Percentiles rank a stretch among this genome's conserved stretches.
These are phyloP conservation scores for Malurus splendens DNA, from an alignment of 2,797 vertebrate genomes.

Conservation along the genomic window DNA sequence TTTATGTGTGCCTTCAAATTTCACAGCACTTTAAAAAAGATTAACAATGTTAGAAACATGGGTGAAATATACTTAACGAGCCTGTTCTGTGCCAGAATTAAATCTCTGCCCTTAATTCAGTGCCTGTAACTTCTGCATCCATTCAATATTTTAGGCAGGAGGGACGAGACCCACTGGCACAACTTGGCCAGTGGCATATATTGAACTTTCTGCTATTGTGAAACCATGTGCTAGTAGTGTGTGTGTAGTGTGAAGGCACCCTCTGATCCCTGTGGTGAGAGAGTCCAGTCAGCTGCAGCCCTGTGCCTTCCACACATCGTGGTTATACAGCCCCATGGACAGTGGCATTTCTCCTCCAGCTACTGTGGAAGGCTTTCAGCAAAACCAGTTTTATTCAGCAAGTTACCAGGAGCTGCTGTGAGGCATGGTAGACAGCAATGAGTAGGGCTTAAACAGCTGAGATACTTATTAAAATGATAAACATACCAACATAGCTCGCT, in stretches of 20 bases:
- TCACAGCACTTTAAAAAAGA: conserved; percentile 16
- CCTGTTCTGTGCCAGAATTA: conserved; percentile 30
- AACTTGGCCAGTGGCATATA: background rate
- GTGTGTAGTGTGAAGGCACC: background rate
- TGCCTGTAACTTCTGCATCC: background rate
- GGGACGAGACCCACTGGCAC: background rate
- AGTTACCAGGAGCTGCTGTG: background rate
- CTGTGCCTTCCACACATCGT: background rate
- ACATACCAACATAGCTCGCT: background rate
- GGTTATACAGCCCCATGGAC: background rate
- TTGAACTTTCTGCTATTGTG: background rate
- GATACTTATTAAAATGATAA: background rate
- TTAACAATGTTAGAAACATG: conserved; percentile 44
- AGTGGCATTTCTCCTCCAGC: background rate
- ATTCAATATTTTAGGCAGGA: background rate
- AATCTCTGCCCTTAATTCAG: conserved; percentile 11
- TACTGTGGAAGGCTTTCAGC: background rate
- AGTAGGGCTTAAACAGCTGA: background rate
- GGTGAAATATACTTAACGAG: conserved; percentile 36
- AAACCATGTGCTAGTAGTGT: background rate
- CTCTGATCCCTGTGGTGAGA: background rate
- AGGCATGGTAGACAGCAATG: background rate
- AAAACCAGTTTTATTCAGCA: background rate
- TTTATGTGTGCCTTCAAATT: conserved; percentile 38
- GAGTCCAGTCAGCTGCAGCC: background rate